Evolutionary conservation across 1,140 invertebrate species (phyloP).

Genomic region (Oncopeltus fasciatus): DNA sequence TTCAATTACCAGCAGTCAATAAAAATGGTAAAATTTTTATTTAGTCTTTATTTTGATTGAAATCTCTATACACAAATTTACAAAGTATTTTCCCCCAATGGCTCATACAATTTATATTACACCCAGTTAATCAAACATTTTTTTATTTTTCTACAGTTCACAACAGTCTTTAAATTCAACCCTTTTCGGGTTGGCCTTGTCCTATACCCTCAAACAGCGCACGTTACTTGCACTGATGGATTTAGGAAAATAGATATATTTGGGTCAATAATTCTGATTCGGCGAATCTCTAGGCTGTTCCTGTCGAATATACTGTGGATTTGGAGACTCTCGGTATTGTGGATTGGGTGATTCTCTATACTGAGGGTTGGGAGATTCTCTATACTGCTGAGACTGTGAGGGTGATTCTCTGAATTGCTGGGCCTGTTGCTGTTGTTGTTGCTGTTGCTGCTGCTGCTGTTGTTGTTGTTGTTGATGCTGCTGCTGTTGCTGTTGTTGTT

Average conservation of each 20-base stretch:
- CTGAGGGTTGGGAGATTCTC: conserved; percentile 8
- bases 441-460: conserved; percentile 11
- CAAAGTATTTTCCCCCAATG: too few relatives aligned
- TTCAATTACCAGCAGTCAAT: too few relatives aligned
- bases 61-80: too few relatives aligned
- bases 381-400: neutral
- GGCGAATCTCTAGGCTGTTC: conserved; percentile 6
- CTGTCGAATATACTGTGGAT: conserved; percentile 7
- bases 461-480: conserved; percentile 3
- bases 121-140: too few relatives aligned
- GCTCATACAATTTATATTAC: too few relatives aligned
- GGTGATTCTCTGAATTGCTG: neutral
- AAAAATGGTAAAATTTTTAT: too few relatives aligned
- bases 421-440: neutral
- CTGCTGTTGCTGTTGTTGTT: conserved; percentile 9
- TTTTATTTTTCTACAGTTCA: too few relatives aligned
- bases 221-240: conserved; percentile 19
- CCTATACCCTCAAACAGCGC: conserved; percentile 18
- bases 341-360: conserved; percentile 7
- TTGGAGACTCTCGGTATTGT: neutral
- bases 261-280: conserved; percentile 10
- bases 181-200: neutral
- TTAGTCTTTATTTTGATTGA: too few relatives aligned
- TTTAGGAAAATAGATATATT: conserved; percentile 15
- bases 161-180: neutral